A percentile compares a stretch with the other conserved stretches of the same genome.
Conservation (phyloP, 2,888 invertebrate species). For the Microctonus brassicae region DNA sequence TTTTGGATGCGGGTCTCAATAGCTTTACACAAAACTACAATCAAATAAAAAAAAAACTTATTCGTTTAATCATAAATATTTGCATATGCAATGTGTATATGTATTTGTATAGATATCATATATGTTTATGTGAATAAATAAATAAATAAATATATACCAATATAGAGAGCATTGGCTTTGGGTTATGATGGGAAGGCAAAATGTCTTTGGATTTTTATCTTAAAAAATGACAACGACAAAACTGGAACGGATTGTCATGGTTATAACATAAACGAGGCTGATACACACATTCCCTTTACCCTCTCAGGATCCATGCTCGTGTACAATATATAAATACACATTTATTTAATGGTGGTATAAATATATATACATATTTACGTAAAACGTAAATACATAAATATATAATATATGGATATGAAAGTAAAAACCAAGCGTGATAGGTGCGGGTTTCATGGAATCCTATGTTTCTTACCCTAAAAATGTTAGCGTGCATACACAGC, state of each 20-base stretch:
- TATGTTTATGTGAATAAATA: slow-evolving; percentile 16
- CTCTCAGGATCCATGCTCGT: background rate
- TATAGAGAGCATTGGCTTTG: background rate
- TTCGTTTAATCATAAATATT: slow-evolving; percentile 4
- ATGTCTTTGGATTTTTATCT: slow-evolving; percentile 20
- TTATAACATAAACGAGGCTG: slow-evolving; percentile 10
- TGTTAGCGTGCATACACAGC: slow-evolving; percentile 10
- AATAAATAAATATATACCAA: too few relatives aligned
- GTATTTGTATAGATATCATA: background rate
- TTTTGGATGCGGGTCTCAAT: background rate
- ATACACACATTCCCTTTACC: background rate
- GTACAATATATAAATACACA: too few relatives aligned
- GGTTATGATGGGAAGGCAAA: background rate
- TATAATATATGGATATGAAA: background rate
- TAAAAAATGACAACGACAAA: slow-evolving; percentile 10
- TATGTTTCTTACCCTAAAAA: slow-evolving; percentile 1
- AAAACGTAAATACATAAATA: background rate
- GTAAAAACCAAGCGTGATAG: background rate
- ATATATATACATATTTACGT: background rate
- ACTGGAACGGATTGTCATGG: slow-evolving; percentile 14
- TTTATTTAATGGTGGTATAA: too few relatives aligned
- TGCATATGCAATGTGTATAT: background rate
- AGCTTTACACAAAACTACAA: background rate
- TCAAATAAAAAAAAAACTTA: background rate
- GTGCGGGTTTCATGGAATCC: background rate